Conservation (phyloP, 2,113 vertebrate genomes). For the Eleginops maclovinus region DNA sequence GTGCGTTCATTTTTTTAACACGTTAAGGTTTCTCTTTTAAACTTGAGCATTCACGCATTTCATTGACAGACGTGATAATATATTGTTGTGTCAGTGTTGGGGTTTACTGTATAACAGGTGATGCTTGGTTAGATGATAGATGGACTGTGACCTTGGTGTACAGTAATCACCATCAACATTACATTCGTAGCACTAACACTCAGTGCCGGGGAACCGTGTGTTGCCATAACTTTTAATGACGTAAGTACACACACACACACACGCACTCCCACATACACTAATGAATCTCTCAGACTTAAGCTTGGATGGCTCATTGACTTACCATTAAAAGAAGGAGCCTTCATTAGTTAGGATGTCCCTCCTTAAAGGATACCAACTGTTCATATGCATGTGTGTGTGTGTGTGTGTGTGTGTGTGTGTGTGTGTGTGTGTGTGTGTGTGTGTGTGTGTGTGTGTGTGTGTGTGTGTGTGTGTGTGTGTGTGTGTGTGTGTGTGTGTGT, state of each 20-base stretch:
- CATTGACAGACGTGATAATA: not conserved
- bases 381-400: not conserved
- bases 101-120: conserved; percentile 11
- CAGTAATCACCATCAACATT: conserved; percentile 35
- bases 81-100: conserved; percentile 1
- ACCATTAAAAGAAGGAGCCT: conserved; percentile 61
- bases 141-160: conserved; percentile 29
- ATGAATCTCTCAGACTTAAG: conserved; percentile 60
- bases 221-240: conserved; percentile 35
- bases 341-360: conserved; percentile 63
- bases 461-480: conserved; percentile 1
- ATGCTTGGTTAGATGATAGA: conserved; percentile 30
- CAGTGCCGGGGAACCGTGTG: conserved; percentile 14
- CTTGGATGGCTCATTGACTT: conserved; percentile 66
- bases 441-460: conserved; percentile 6
- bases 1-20: too few species aligned
- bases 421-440: not conserved
- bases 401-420: too few species aligned
- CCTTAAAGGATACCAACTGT: conserved; percentile 40
- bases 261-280: conserved; percentile 17
- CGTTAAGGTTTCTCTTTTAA: too few species aligned
- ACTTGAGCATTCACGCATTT: too few species aligned
- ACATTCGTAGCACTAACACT: conserved; percentile 43
- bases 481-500: conserved; percentile 15
- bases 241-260: conserved; percentile 11